Conservation (phyloP, 2,888 invertebrate species). For the Drosophila meridiana region DNA sequence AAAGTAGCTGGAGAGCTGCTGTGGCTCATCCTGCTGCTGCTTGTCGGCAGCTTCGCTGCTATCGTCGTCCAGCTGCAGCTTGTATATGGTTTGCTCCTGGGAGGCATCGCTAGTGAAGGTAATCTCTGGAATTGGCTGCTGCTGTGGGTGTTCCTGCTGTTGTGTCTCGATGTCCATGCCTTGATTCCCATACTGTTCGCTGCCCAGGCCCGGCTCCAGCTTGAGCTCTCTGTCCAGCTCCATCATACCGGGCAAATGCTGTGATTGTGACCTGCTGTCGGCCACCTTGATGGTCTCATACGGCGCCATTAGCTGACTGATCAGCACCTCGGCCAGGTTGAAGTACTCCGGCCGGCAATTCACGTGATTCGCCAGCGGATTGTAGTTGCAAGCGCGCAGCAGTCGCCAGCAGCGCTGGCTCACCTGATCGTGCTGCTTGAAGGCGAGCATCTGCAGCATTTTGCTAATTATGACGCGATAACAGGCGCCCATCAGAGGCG, state of each 20-base stretch:
- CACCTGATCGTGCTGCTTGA: constrained; percentile 79
- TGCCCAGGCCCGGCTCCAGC: constrained; percentile 30
- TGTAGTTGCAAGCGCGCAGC: constrained; percentile 81
- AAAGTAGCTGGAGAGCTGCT: constrained; percentile 75
- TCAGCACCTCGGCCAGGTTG: constrained; percentile 83
- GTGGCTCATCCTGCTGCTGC: constrained; percentile 46
- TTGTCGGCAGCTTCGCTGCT: constrained; percentile 48
- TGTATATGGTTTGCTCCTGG: constrained; percentile 74
- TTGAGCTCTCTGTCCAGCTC: constrained; percentile 63
- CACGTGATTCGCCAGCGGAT: constrained; percentile 77
- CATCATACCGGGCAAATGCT: constrained; percentile 53
- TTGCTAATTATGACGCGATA: constrained; percentile 82
- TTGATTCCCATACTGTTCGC: constrained; percentile 34
- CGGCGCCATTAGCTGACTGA: constrained; percentile 83
- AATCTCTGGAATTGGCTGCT: constrained; percentile 29
- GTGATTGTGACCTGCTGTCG: constrained; percentile 17
- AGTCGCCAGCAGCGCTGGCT: constrained; percentile 83
- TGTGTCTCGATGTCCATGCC: constrained; percentile 21
- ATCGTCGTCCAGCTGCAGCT: constrained; percentile 78
- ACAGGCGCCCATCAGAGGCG: constrained; percentile 82
- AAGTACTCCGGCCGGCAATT: constrained; percentile 82
- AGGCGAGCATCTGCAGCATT: constrained; percentile 83
- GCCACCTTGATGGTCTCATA: constrained; percentile 80
- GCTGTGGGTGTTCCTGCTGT: constrained; percentile 24
- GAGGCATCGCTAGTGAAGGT: constrained; percentile 31